phyloP scores from a whole-genome alignment of 2,113 vertebrate genomes.

The Sorex araneus region DNA sequence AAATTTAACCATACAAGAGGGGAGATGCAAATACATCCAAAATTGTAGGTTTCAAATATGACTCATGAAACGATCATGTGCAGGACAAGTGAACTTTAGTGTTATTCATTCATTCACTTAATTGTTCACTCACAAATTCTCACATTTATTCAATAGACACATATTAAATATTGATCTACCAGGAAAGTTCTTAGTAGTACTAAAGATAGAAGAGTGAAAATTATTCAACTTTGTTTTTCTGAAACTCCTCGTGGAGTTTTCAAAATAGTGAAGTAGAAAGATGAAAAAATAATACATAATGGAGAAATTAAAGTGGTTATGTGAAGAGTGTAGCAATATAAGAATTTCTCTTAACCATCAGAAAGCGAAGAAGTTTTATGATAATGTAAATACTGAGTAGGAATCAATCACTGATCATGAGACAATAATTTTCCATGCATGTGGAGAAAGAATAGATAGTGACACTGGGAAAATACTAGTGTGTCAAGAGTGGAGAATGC shows the following conservation, averaged over 20 bases:
- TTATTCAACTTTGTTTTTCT: neutral
- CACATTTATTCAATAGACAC: neutral
- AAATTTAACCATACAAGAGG: slow-evolving; percentile 23
- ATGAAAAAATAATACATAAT: slow-evolving; percentile 1
- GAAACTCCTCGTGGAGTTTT: neutral
- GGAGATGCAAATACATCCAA: neutral
- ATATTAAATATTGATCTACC: neutral
- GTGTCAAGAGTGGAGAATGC: neutral
- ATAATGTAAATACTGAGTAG: neutral
- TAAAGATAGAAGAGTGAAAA: neutral
- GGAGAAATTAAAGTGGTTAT: slow-evolving; percentile 8
- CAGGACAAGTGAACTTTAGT: neutral
- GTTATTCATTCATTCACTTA: neutral
- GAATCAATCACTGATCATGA: neutral
- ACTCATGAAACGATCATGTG: neutral
- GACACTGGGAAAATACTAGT: neutral
- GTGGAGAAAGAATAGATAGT: neutral
- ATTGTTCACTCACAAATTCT: neutral
- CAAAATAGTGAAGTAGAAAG: slow-evolving; percentile 44
- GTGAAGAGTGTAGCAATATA: neutral
- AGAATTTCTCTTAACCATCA: neutral
- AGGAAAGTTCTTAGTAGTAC: neutral
- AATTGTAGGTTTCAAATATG: neutral
- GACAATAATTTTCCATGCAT: neutral
- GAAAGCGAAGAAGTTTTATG: neutral